Percentiles rank a stretch among this genome's conserved stretches.
phyloP scores from a whole-genome alignment of 2,113 vertebrate genomes.

The Anguilla japonica region DNA sequence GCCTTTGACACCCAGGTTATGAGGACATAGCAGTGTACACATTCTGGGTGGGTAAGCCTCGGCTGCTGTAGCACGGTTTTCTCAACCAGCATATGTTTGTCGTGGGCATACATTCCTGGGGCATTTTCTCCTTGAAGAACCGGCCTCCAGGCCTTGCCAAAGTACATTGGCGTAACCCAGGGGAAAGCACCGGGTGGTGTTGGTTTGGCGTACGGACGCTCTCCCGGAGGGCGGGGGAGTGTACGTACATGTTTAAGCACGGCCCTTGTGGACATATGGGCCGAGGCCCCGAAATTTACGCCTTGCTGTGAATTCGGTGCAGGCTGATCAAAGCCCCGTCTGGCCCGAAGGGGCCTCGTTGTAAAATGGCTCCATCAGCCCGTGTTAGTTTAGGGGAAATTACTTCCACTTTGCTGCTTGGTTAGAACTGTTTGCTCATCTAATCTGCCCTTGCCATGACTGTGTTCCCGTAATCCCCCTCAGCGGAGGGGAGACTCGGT shows the following conservation, averaged over 20 bases:
- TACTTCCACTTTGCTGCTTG: conserved; percentile 57
- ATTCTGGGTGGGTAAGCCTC: neutral
- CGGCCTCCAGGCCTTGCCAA: neutral
- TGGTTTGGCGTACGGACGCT: neutral
- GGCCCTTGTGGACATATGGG: conserved; percentile 50
- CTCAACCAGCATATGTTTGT: neutral
- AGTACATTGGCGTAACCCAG: neutral
- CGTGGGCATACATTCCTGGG: neutral
- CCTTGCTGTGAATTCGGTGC: conserved; percentile 54
- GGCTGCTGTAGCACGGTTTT: neutral
- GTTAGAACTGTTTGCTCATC: conserved; percentile 44
- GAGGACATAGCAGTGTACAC: neutral
- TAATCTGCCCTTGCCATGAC: conserved; percentile 40
- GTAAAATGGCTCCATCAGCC: conserved; percentile 50
- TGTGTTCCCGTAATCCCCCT: neutral
- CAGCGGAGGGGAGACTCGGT: conserved; percentile 9
- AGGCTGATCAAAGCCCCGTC: conserved; percentile 61
- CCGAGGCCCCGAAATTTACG: conserved; percentile 56
- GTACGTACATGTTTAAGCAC: neutral
- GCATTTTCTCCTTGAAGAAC: neutral
- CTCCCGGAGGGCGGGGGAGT: neutral
- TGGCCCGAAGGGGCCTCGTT: conserved; percentile 43
- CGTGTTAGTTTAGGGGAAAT: conserved; percentile 59
- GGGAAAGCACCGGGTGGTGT: neutral
- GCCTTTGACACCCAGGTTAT: neutral